Percentiles rank a stretch among this genome's conserved stretches.
These are phyloP conservation scores for Argyresthia albistria DNA, from an alignment of 2,888 invertebrate species.

Conservation along the genomic window DNA sequence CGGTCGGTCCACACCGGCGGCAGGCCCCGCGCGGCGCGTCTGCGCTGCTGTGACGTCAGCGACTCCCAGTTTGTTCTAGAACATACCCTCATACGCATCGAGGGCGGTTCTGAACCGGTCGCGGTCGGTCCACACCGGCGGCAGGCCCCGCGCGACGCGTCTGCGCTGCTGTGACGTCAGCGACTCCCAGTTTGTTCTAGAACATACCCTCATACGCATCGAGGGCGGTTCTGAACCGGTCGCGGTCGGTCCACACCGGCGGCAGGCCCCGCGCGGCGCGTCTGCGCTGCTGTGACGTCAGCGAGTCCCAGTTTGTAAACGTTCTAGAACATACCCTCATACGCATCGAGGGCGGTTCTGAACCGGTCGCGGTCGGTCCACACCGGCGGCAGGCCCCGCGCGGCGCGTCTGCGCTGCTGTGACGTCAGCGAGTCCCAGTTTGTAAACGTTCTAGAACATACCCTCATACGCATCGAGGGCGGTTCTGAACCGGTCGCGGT, in stretches of 20 bases:
- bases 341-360: conserved; percentile 11
- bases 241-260: too few species aligned
- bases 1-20: too few species aligned
- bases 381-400: conserved; percentile 17
- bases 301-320: too few species aligned
- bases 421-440: conserved; percentile 26
- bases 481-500: conserved; percentile 9
- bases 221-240: too few species aligned
- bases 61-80: neutral
- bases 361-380: conserved; percentile 20
- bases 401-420: conserved; percentile 15
- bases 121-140: neutral
- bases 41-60: too few species aligned
- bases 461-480: conserved; percentile 18
- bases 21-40: too few species aligned
- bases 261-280: conserved; percentile 14
- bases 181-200: conserved; percentile 13
- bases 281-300: conserved; percentile 10
- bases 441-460: conserved; percentile 6
- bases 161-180: too few species aligned
- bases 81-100: conserved; percentile 17
- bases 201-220: too few species aligned
- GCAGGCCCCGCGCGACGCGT: too few species aligned
- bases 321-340: conserved; percentile 17
- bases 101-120: conserved; percentile 12